A percentile compares a stretch with the other conserved stretches of the same genome.
Conservation (phyloP, 2,888 invertebrate genomes). For the Eurytoma adleriae region DNA sequence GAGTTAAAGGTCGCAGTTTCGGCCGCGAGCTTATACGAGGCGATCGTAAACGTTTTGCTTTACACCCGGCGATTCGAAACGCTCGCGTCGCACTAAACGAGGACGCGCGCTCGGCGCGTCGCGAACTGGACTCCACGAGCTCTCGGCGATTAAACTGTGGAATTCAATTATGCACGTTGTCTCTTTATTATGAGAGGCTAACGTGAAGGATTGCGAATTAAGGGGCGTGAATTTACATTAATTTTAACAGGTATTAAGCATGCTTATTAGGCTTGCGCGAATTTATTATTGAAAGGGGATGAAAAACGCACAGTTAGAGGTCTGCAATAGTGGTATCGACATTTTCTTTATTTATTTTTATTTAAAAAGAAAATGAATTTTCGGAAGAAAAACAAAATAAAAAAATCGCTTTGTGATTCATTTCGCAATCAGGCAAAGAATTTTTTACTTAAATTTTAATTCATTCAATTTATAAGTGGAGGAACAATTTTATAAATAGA, state of each 20-base stretch:
- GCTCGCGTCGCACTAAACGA: slow-evolving; percentile 27
- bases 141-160: slow-evolving; percentile 47
- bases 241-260: too few species aligned
- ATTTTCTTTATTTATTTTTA: not conserved
- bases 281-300: too few species aligned
- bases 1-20: slow-evolving; percentile 53
- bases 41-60: slow-evolving; percentile 55
- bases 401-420: too few species aligned
- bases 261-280: too few species aligned
- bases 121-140: slow-evolving; percentile 25
- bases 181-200: not conserved
- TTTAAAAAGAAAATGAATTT: too few species aligned
- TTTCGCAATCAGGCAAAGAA: too few species aligned
- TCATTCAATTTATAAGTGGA: too few species aligned
- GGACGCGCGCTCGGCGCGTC: slow-evolving; percentile 3
- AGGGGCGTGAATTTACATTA: slow-evolving; percentile 15
- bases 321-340: not conserved
- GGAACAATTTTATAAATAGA: too few species aligned
- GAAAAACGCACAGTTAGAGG: too few species aligned
- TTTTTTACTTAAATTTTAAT: too few species aligned
- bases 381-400: too few species aligned
- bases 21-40: slow-evolving; percentile 35
- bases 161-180: not conserved
- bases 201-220: not conserved
- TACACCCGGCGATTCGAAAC: slow-evolving; percentile 49